Evolutionary conservation across 2,113 vertebrate species (phyloP), one percentile per base, ranked within the genome.

Genomic region (Orthonyx spaldingii): DNA sequence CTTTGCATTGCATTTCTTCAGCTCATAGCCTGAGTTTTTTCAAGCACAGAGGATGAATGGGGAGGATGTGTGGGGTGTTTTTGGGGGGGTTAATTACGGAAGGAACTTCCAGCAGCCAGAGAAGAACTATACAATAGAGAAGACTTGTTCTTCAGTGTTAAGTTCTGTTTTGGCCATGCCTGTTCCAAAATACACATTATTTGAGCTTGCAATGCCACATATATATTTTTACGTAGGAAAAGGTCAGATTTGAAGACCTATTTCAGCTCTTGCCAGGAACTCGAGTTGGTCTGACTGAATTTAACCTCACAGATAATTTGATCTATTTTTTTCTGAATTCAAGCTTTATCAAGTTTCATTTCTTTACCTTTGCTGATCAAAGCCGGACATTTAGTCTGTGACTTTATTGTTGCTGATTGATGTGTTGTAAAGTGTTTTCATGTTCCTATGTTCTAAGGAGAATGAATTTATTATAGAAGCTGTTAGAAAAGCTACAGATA

Each of bases 81-180:
- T 42, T 1, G 8, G 7, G 3, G 9, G 1, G 1, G 1, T 50
- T 44, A 42, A 19, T 71, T 42, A 12, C 13, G 19, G 37, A 41
- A 49, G 41, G 20, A 69, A 24, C 18, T 44, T 27, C 37, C 53
- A 63, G 22, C 32, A 89, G n/a, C 12, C 4, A 56, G 42, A 35
- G 24, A 66, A 23, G 41, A 74, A 15, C 8, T 32, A 7, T 22
- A 33, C 5, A 16, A 15, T 5, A 32, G 4, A 49, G 13, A 60
- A 59, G 5, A 50, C 2, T 12, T 23, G 3, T 66, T 60, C 42
- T 50, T 74, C 32, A 21, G 17, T n/a, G 26, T 50, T 49, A n/a
- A 27, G 2, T 9, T 89, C 24, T 42, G 3, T 16, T 87, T 70
- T 79, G 16, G 7, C 26, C 37, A 16, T 19, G 16, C 2, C 13